Evolutionary conservation across 2,113 vertebrate species (phyloP).

Genomic region (Ceratotherium simum): DNA sequence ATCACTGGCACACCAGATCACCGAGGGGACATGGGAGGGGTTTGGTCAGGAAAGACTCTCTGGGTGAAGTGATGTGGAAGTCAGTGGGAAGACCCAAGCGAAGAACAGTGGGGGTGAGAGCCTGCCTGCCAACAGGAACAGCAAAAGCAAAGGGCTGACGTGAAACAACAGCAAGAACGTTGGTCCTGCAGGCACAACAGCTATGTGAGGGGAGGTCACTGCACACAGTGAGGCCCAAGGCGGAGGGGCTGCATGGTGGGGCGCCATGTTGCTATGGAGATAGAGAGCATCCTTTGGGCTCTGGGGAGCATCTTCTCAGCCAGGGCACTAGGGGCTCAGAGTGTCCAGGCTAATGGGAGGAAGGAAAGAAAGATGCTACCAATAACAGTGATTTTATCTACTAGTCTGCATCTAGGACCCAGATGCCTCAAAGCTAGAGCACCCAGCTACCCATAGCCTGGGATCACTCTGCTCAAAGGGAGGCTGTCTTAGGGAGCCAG

Average conservation of each 20-base stretch:
- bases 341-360: not conserved
- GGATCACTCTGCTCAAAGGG: not conserved
- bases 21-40: fast-evolving
- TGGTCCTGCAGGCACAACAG: fast-evolving
- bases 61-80: not conserved
- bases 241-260: fast-evolving
- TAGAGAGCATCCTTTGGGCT: not conserved
- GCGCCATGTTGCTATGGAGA: not conserved
- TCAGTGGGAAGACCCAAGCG: not conserved
- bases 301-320: not conserved
- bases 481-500: not conserved
- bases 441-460: not conserved
- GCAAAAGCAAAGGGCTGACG: not conserved
- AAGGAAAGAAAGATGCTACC: not conserved
- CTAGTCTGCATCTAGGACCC: not conserved
- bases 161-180: not conserved
- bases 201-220: not conserved
- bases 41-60: not conserved
- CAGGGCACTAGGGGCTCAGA: too few relatives aligned
- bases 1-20: not conserved
- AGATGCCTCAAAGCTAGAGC: fast-evolving
- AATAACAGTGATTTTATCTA: not conserved
- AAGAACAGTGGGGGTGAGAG: fast-evolving
- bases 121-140: not conserved
- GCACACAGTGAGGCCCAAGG: not conserved